Conservation (phyloP, 2,888 invertebrate genomes). For the Erebia epiphron region DNA sequence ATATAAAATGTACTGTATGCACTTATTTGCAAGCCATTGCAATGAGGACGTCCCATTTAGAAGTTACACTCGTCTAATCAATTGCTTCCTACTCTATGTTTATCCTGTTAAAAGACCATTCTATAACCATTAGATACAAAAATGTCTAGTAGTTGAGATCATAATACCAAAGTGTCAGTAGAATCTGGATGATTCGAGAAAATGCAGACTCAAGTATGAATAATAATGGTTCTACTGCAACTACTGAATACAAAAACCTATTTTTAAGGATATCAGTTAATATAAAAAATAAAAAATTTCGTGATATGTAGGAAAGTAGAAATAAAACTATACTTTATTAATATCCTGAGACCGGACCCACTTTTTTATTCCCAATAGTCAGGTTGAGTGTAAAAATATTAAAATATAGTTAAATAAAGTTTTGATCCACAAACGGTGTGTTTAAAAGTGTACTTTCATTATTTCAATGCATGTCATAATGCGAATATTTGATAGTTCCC, state of each 20-base stretch:
- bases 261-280: too few species aligned
- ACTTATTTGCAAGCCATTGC: constrained; percentile 2
- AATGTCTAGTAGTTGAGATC: neutral
- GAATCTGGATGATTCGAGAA: neutral
- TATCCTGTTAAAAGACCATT: constrained; percentile 17
- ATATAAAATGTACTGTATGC: neutral
- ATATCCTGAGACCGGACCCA: too few species aligned
- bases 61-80: constrained; percentile 2
- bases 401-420: too few species aligned
- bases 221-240: neutral
- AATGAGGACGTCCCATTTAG: constrained; percentile 16
- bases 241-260: too few species aligned
- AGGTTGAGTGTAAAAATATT: too few species aligned
- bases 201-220: neutral
- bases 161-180: neutral
- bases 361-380: too few species aligned
- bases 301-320: too few species aligned
- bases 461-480: neutral
- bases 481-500: neutral
- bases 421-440: too few species aligned
- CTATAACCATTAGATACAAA: neutral
- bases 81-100: constrained; percentile 13
- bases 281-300: too few species aligned
- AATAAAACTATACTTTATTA: too few species aligned
- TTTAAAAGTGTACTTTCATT: neutral